Evolutionary conservation across 2,113 vertebrate genomes (phyloP).

Genomic region (Pteruthius melanotis): DNA sequence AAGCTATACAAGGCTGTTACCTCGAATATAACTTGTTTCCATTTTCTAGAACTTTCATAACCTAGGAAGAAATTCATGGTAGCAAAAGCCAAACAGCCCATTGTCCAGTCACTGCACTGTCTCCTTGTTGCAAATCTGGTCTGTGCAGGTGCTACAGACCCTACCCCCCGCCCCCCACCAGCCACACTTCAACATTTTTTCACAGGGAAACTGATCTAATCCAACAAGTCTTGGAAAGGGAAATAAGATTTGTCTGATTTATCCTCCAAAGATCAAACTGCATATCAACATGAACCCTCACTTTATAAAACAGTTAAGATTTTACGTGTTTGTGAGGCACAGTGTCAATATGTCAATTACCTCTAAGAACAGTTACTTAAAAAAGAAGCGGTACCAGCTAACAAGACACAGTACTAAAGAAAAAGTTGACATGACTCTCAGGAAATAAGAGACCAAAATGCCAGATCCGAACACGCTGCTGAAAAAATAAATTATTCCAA

Average conservation of each 20-base stretch:
- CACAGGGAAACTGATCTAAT: not conserved
- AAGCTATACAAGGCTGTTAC: not conserved
- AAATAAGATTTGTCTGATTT: not conserved
- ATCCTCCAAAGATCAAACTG: not conserved
- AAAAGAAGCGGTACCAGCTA: not conserved
- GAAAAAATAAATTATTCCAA: not conserved
- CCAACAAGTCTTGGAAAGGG: not conserved
- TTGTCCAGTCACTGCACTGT: too few relatives aligned
- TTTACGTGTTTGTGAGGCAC: not conserved
- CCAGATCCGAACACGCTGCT: not conserved
- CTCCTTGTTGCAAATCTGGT: not conserved
- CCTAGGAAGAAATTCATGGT: not conserved
- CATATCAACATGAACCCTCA: not conserved
- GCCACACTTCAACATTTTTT: not conserved
- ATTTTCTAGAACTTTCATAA: not conserved
- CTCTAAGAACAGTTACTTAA: not conserved
- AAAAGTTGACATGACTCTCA: not conserved
- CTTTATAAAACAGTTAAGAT: not conserved
- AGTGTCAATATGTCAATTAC: not conserved
- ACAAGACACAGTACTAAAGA: not conserved
- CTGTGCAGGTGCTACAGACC: not conserved
- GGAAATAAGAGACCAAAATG: not conserved
- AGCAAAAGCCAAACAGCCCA: not conserved
- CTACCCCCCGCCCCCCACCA: not conserved
- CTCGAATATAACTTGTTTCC: not conserved